These are phyloP conservation scores for Leptinotarsa peninsularis DNA, from an alignment of 2,888 invertebrate species.

Conservation along the genomic window DNA sequence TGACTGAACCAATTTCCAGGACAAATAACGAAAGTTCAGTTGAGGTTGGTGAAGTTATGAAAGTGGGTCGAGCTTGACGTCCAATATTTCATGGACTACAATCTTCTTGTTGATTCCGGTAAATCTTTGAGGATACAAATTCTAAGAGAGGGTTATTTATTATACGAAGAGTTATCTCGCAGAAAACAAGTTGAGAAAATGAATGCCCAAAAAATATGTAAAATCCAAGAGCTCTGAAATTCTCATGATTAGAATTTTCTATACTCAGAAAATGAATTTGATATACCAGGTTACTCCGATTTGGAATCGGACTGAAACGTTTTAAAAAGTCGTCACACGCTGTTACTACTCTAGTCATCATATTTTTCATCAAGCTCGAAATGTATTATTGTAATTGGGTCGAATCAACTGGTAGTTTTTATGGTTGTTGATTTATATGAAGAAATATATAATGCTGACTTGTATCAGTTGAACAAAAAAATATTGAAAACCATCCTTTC, in stretches of 20 bases:
- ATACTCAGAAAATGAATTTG: background rate
- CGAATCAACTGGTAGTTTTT: no score
- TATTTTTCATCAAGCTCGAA: no score
- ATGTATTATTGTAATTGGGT: no score
- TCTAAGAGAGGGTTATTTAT: conserved; percentile 13
- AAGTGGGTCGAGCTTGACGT: conserved; percentile 27
- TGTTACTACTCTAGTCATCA: no score
- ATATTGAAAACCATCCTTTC: no score
- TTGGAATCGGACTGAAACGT: no score
- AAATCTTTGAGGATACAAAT: conserved; percentile 26
- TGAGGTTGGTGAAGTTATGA: conserved; percentile 27
- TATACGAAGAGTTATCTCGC: conserved; percentile 19
- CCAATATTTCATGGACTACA: conserved; percentile 29
- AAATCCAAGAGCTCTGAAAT: background rate
- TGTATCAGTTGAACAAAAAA: no score
- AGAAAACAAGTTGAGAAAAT: conserved; percentile 6
- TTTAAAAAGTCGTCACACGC: no score
- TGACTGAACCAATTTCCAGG: conserved; percentile 29
- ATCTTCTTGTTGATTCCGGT: conserved; percentile 29
- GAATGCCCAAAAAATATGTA: conserved; percentile 19
- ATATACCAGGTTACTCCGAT: background rate
- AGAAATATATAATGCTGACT: no score
- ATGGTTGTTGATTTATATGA: no score
- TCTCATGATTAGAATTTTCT: background rate
- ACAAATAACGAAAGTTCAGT: conserved; percentile 34